Evolutionary conservation across 2,113 vertebrate genomes (phyloP), one percentile per base, ranked within the genome.

Genomic region (Cyanoramphus novaezelandiae): DNA sequence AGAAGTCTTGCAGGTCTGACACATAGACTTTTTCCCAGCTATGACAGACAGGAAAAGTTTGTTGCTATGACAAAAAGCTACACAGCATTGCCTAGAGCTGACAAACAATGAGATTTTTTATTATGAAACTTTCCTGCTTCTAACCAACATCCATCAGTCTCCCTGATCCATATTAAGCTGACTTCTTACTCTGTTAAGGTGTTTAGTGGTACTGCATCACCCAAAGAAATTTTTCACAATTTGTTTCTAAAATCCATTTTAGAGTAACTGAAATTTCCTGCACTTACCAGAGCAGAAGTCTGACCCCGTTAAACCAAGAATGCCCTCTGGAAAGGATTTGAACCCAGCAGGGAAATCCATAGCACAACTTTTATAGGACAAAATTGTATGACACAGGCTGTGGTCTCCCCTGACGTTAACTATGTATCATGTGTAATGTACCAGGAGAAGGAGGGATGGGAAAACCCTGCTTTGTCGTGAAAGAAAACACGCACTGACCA

Each of bases 401-500:
- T 27, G 57, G 11, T n/a, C 17, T 50, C 35, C 33, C 31, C 52
- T 25, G 52, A 44, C 0, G 1, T 19, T 28, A 79, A 14, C 44
- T 25, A 69, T 0, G 1, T 5, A 9, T 20, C 33, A 33, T 0
- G 3, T 17, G n/a, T 10, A 53, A 43, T 2, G 57, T 0, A 57
- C 46, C 31, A 11, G 1, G 39, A 76, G 49, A 49, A 65, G 0
- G 10, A 77, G 39, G 49, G 64, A 65, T 25, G 15, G 49, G 27
- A 57, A 60, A 64, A 19, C 13, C n/a, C 33, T 55, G 47, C 10
- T 21, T 82, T 33, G 27, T 64, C 19, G 25, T 6, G 17, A 53
- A 37, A 55, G 17, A 27, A 27, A 43, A 50, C 6, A n/a, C 86
- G 33, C 7, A 7, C 49, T 35, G 8, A 47, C 4, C 53, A 62